A percentile compares a stretch with the other conserved stretches of the same genome.
These are phyloP conservation scores for Anableps anableps DNA, from an alignment of 2,797 vertebrate species.

Conservation along the genomic window DNA sequence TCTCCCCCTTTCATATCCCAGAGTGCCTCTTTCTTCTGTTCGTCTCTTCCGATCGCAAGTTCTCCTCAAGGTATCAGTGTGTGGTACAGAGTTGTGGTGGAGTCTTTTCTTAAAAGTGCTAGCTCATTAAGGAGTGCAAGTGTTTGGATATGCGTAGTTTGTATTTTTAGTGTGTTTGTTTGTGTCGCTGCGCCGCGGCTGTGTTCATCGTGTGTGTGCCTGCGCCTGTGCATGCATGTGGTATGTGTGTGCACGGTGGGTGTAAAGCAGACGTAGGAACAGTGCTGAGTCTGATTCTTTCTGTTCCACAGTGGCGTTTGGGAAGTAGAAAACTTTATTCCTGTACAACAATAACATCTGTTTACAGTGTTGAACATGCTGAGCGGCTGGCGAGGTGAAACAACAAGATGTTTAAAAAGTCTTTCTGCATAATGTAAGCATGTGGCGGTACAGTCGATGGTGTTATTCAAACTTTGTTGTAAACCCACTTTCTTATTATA, in stretches of 20 bases:
- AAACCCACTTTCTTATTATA: conserved; percentile 59
- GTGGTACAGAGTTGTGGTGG: conserved; percentile 76
- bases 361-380: conserved; percentile 75
- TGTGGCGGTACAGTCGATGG: conserved; percentile 52
- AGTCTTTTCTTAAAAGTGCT: conserved; percentile 84
- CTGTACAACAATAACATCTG: conserved; percentile 76
- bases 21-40: conserved; percentile 77
- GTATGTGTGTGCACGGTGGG: conserved; percentile 57
- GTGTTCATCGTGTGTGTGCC: conserved; percentile 67
- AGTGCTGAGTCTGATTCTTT: conserved; percentile 81
- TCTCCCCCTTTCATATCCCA: conserved; percentile 77
- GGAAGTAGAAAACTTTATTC: conserved; percentile 77
- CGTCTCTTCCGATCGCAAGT: conserved; percentile 79
- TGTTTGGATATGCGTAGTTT: conserved; percentile 87
- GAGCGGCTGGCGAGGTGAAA: conserved; percentile 67
- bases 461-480: conserved; percentile 67
- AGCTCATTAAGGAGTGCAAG: conserved; percentile 85
- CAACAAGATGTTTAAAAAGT: conserved; percentile 71
- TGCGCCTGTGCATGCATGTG: conserved; percentile 39
- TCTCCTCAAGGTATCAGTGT: conserved; percentile 85
- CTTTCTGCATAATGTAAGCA: conserved; percentile 68
- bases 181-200: conserved; percentile 75
- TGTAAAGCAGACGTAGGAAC: conserved; percentile 76
- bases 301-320: conserved; percentile 75
- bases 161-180: conserved; percentile 88